A percentile compares a stretch with the other conserved stretches of the same genome.
Evolutionary conservation across 2,113 vertebrate species (phyloP).

Genomic region (Chlamydotis undulata): DNA sequence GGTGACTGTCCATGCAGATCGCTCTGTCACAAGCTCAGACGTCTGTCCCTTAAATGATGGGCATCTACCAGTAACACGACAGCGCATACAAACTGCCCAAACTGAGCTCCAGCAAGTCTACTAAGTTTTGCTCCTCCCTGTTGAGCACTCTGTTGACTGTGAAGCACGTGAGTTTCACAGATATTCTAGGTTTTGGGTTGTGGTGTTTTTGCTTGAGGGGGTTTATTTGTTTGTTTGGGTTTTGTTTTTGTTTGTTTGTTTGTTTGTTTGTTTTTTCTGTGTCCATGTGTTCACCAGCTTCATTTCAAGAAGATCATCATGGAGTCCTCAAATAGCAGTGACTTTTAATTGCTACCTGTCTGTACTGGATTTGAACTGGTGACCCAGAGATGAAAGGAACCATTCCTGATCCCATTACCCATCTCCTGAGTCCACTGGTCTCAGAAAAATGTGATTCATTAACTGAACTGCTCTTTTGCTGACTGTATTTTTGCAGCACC

Average conservation of each 20-base stretch:
- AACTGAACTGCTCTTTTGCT: conserved; percentile 48
- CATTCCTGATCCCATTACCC: background rate
- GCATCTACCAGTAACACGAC: rapidly evolving
- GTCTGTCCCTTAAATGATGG: background rate
- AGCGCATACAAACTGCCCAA: background rate
- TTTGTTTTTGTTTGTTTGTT: background rate
- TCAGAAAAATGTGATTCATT: conserved; percentile 43
- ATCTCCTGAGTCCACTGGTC: background rate
- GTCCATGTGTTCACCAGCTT: background rate
- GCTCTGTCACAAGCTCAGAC: background rate
- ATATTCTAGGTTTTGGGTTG: background rate
- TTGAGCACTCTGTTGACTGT: background rate
- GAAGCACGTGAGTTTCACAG: background rate
- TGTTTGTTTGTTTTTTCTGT: background rate
- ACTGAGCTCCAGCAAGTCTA: background rate
- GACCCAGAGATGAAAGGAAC: conserved; percentile 22
- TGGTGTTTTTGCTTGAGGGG: background rate
- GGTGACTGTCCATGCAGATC: rapidly evolving
- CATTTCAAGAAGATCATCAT: background rate
- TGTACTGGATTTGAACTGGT: background rate
- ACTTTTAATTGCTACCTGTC: background rate
- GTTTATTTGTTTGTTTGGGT: background rate
- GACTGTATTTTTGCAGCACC: conserved; percentile 34
- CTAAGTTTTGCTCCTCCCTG: background rate
- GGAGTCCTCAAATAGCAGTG: background rate